Conservation (phyloP, 2,113 vertebrate genomes). For the Phoenicopterus ruber region DNA sequence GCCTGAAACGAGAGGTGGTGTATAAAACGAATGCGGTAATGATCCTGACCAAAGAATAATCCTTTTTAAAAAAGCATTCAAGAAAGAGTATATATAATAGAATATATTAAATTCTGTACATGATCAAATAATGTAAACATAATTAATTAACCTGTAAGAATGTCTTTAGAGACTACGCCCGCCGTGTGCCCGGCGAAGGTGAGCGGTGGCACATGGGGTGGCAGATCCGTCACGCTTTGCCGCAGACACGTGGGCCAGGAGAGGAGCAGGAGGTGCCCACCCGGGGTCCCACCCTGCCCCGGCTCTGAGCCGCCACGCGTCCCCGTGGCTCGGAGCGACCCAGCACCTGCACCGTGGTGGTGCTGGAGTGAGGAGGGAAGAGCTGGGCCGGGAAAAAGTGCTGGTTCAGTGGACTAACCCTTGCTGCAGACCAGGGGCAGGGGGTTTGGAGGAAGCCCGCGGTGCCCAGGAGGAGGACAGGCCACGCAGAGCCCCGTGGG, state of each 20-base stretch:
- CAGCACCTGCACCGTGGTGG: accelerated
- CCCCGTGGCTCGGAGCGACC: background rate
- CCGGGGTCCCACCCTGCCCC: background rate
- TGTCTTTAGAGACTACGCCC: slow-evolving; percentile 10
- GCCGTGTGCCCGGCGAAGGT: background rate
- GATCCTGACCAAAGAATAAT: slow-evolving; percentile 48
- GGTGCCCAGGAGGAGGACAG: background rate
- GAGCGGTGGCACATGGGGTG: background rate
- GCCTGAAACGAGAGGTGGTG: slow-evolving; percentile 32
- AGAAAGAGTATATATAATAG: slow-evolving; percentile 64
- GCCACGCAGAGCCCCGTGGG: background rate
- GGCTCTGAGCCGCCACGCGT: accelerated
- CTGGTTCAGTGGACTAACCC: background rate
- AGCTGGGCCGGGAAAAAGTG: background rate
- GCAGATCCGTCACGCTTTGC: background rate
- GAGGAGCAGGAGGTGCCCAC: background rate
- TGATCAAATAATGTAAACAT: slow-evolving; percentile 70
- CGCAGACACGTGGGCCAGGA: background rate
- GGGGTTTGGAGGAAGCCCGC: background rate
- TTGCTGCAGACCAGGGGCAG: background rate
- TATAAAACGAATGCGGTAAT: background rate
- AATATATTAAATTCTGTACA: slow-evolving; percentile 71
- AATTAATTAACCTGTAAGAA: slow-evolving; percentile 57
- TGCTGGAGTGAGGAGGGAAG: background rate
- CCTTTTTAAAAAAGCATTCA: slow-evolving; percentile 55